A percentile compares a stretch with the other conserved stretches of the same genome.
Evolutionary conservation across 2,888 invertebrate species (phyloP).

Genomic region (Meandrusa payeni): DNA sequence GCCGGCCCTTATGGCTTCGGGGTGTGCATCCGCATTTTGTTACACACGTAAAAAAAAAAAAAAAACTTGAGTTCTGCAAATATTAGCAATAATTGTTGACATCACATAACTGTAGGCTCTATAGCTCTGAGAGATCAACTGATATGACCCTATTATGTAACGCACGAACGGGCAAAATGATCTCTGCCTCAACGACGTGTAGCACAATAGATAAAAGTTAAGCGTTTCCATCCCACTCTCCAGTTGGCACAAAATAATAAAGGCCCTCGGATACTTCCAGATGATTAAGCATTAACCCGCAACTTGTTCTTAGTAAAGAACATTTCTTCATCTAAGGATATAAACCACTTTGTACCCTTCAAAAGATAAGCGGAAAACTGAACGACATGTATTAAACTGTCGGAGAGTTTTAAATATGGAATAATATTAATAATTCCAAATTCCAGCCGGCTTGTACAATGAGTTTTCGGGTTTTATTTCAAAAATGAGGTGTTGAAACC

Average conservation of each 20-base stretch:
- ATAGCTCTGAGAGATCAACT: neutral
- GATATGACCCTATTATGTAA: conserved; percentile 2
- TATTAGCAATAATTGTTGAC: too few relatives aligned
- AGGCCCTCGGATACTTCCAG: conserved; percentile 11
- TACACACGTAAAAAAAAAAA: too few relatives aligned
- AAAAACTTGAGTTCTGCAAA: too few relatives aligned
- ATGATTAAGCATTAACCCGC: conserved; percentile 9
- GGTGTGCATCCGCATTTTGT: too few relatives aligned
- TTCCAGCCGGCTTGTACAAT: too few relatives aligned
- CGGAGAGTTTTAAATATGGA: too few relatives aligned
- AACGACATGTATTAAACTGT: neutral
- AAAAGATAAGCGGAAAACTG: conserved; percentile 9
- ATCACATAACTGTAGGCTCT: too few relatives aligned
- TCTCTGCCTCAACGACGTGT: conserved; percentile 12
- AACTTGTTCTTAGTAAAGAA: conserved; percentile 4
- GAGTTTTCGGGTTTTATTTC: too few relatives aligned
- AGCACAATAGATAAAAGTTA: conserved; percentile 16
- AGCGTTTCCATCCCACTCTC: conserved; percentile 5
- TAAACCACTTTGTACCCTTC: conserved; percentile 12
- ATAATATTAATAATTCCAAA: too few relatives aligned
- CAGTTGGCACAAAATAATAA: conserved; percentile 15
- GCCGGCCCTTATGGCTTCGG: too few relatives aligned
- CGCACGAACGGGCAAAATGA: conserved; percentile 11
- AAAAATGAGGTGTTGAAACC: too few relatives aligned
- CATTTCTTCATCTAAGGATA: conserved; percentile 9